Conservation (phyloP, 2,888 invertebrate genomes). For the Erpobdella octoculata region DNA sequence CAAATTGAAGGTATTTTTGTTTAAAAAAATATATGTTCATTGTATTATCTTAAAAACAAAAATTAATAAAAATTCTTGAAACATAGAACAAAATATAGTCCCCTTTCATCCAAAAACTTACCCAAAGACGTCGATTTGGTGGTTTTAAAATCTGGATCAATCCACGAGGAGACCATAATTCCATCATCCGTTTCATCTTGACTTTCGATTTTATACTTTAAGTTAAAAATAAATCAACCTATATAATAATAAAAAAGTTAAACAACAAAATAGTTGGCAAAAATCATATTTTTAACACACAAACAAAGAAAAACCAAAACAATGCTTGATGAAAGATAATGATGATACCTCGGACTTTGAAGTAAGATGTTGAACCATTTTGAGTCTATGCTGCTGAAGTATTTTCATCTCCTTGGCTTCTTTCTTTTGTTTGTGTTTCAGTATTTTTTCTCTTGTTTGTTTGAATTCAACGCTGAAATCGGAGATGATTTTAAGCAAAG, state of each 20-base stretch:
- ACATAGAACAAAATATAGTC: too few species aligned
- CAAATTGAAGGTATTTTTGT: too few species aligned
- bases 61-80: too few species aligned
- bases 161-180: slow-evolving; percentile 12
- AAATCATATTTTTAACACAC: too few species aligned
- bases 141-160: not conserved
- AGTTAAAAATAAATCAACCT: too few species aligned
- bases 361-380: not conserved
- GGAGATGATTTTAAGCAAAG: not conserved
- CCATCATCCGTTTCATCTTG: not conserved
- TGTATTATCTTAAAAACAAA: too few species aligned
- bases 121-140: not conserved
- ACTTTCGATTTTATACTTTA: not conserved
- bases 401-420: not conserved
- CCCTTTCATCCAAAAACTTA: too few species aligned
- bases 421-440: slow-evolving; percentile 7
- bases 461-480: slow-evolving; percentile 11
- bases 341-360: slow-evolving; percentile 8
- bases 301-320: too few species aligned
- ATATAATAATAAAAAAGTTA: too few species aligned
- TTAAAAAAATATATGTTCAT: too few species aligned
- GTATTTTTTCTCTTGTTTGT: not conserved
- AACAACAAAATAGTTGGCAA: too few species aligned
- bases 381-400: not conserved
- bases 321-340: not conserved